These are phyloP conservation scores for Aphis gossypii DNA, from an alignment of 1,140 invertebrate species.

Conservation along the genomic window DNA sequence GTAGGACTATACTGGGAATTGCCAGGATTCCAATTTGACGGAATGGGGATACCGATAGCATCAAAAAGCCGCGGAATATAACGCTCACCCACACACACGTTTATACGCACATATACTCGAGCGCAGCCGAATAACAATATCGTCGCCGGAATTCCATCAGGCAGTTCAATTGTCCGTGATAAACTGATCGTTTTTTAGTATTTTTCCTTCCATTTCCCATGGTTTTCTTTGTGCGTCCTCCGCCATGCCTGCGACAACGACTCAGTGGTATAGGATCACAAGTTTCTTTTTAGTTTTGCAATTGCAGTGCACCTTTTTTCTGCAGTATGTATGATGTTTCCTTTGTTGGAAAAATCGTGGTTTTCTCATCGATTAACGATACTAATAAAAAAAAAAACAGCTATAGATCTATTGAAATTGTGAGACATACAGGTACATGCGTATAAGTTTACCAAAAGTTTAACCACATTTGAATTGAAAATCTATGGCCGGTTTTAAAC, in stretches of 20 bases:
- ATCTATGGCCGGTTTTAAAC: not conserved
- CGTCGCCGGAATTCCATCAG: constrained; percentile 55
- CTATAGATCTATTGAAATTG: not conserved
- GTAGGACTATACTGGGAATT: constrained; percentile 38
- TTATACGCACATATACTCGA: not conserved
- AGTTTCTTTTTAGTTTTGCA: not conserved
- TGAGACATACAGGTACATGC: not conserved
- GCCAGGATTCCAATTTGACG: constrained; percentile 56
- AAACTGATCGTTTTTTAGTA: constrained; percentile 55
- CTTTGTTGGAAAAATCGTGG: not conserved
- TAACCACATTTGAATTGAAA: not conserved
- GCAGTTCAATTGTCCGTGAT: constrained; percentile 57
- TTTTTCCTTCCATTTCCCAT: constrained; percentile 38
- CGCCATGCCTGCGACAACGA: not conserved
- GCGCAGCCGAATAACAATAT: constrained; percentile 42
- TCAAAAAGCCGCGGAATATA: constrained; percentile 56
- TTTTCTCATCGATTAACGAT: constrained; percentile 35
- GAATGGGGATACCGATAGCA: constrained; percentile 55
- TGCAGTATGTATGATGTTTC: not conserved
- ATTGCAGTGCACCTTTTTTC: not conserved
- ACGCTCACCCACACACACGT: constrained; percentile 34
- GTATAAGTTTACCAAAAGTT: not conserved
- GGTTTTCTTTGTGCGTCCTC: constrained; percentile 6
- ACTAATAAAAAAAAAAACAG: not conserved
- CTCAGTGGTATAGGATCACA: not conserved